Conservation (phyloP, 2,113 vertebrate genomes). For the Eidolon helvum region DNA sequence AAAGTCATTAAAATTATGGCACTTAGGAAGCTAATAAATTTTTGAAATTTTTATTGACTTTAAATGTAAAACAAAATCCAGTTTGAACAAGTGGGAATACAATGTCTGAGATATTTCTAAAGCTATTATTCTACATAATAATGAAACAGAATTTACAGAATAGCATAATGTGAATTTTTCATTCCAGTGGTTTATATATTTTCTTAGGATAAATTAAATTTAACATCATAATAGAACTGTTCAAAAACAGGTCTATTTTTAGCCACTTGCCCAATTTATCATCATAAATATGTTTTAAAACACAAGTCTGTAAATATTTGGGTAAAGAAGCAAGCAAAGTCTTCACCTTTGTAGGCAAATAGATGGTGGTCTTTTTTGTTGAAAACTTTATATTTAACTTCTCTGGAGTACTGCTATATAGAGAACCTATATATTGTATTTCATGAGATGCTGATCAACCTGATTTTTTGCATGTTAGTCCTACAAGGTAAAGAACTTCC, state of each 20-base stretch:
- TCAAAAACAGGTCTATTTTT: conserved; percentile 48
- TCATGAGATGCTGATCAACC: not conserved
- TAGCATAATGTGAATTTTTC: conserved; percentile 50
- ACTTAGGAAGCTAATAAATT: conserved; percentile 25
- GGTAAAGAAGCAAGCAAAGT: not conserved
- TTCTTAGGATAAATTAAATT: conserved; percentile 30
- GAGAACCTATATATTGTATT: not conserved
- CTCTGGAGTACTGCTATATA: not conserved
- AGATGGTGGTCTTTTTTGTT: not conserved
- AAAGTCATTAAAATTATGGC: conserved; percentile 50
- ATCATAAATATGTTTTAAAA: conserved; percentile 38
- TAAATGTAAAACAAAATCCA: conserved; percentile 66
- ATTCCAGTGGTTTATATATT: conserved; percentile 55
- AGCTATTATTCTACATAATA: conserved; percentile 19
- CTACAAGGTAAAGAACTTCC: not conserved
- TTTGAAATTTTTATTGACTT: conserved; percentile 71
- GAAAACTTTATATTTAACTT: conserved; percentile 1
- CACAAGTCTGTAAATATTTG: not conserved
- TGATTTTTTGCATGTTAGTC: not conserved
- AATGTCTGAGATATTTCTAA: conserved; percentile 54
- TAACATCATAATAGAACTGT: conserved; percentile 46
- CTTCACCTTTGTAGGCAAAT: not conserved
- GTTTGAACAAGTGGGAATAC: conserved; percentile 58
- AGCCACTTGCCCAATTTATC: conserved; percentile 3
- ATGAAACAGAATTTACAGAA: conserved; percentile 51